These are phyloP conservation scores for Engystomops pustulosus DNA, from an alignment of 2,113 vertebrate genomes.

Conservation along the genomic window DNA sequence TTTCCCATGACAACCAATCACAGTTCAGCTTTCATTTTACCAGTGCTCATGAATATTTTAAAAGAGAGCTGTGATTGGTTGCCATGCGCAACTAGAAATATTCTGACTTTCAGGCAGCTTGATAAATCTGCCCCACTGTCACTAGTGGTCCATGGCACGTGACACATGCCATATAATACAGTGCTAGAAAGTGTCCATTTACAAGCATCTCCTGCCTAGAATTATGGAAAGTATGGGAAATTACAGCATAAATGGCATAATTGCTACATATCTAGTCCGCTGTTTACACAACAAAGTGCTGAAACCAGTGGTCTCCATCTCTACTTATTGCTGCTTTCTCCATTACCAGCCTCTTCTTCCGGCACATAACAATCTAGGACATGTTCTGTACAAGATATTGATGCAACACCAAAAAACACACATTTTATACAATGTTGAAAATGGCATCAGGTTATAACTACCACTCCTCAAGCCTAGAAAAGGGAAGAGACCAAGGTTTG, in stretches of 20 bases:
- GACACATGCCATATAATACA: not conserved
- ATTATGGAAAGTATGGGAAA: slow-evolving; percentile 5
- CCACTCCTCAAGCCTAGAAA: not conserved
- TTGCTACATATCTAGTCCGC: not conserved
- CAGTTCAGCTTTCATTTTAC: too few relatives aligned
- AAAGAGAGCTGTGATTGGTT: too few relatives aligned
- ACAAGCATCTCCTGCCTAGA: not conserved
- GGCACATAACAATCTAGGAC: not conserved
- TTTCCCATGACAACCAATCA: too few relatives aligned
- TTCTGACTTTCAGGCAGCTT: too few relatives aligned
- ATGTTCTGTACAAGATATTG: not conserved
- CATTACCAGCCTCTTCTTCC: not conserved
- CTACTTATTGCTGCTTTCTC: not conserved
- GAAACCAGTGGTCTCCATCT: not conserved
- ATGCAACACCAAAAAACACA: not conserved
- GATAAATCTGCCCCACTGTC: too few relatives aligned
- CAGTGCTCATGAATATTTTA: too few relatives aligned
- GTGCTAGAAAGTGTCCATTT: not conserved
- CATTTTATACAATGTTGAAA: not conserved
- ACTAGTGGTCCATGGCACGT: not conserved
- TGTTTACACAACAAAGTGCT: not conserved
- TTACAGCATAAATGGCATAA: not conserved
- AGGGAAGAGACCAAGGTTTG: slow-evolving; percentile 7
- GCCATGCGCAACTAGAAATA: too few relatives aligned
- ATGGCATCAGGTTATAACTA: not conserved